phyloP scores from a whole-genome alignment of 2,797 vertebrate species.

The Megalops cyprinoides region DNA sequence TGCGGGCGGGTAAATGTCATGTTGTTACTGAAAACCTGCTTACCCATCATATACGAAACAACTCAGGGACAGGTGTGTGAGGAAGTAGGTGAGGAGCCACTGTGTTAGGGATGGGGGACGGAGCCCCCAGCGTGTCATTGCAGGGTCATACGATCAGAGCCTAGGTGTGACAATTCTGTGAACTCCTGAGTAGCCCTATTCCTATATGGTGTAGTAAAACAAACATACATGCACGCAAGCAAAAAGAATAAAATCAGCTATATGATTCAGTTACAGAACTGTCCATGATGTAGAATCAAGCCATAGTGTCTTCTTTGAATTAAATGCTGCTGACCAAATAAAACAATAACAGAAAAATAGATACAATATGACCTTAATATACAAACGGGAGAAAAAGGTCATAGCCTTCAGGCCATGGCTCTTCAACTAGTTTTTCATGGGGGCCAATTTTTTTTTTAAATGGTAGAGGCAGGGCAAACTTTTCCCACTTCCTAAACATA shows the following conservation, averaged over 20 bases:
- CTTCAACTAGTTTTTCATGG: too few relatives aligned
- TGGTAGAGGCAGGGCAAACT: too few relatives aligned
- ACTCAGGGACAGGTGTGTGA: background rate
- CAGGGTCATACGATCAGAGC: background rate
- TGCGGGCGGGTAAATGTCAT: constrained; percentile 24
- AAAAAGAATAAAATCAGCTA: background rate
- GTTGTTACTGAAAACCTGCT: constrained; percentile 38
- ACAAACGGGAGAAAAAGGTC: background rate
- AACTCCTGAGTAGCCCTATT: background rate
- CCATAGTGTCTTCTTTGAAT: background rate
- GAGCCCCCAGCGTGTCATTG: background rate
- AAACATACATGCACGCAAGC: too few relatives aligned
- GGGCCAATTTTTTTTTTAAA: too few relatives aligned
- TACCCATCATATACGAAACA: constrained; percentile 35
- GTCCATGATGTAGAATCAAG: background rate
- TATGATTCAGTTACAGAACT: background rate
- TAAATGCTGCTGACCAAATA: background rate
- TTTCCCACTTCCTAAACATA: too few relatives aligned
- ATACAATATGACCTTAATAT: background rate
- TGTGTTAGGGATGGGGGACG: background rate
- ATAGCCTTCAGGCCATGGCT: background rate
- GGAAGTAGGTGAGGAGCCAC: background rate
- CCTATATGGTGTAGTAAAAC: background rate
- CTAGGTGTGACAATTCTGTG: background rate
- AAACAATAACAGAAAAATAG: background rate